Evolutionary conservation across 2,797 vertebrate species (phyloP), one percentile per base, ranked within the genome.

Genomic region (Gymnodraco acuticeps): DNA sequence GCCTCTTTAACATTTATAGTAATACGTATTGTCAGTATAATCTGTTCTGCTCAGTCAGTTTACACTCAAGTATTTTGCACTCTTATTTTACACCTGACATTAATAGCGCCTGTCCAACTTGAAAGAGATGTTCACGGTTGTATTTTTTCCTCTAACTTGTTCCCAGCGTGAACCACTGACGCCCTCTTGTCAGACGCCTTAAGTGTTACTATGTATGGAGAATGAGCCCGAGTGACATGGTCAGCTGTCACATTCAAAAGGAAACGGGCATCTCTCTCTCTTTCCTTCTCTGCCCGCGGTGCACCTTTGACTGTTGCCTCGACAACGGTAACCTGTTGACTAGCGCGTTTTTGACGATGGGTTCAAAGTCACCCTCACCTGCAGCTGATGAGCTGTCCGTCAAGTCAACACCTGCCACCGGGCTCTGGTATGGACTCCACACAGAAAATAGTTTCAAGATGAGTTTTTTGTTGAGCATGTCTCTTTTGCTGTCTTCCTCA

Each of bases 281-380:
- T 23, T 54, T 27, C n/a, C 41, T n/a, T 52, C 67, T 64, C 55
- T 58, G 56, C 59, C 61, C 0, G 1, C 64, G 59, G 60, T 47
- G 82, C 91, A 92, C 91, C 91, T 92, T 90, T 69, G 88, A 72
- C 91, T 75, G 93, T 93, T 88, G 59, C 91, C 56, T 17, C 70
- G 77, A 87, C 64, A 83, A 90, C 75, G 15, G 64, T 77, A 74
- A 86, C 86, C 84, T 69, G 88, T 75, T 89, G 88, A 90, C 87
- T 90, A 41, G 19, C 47, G 72, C 71, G 65, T 61, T 83, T 87
- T 59, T 58, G 67, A 72, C 8, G 76, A 82, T 46, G 72, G 75
- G 88, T 87, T 90, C 88, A 89, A 88, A 93, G 89, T 88, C 84
- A 78, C 77, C 75, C 75, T 77, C 87, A 92, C 88, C 92, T 88